These are phyloP conservation scores for Pygoscelis antarcticus DNA, from an alignment of 2,113 vertebrate genomes.

Conservation along the genomic window DNA sequence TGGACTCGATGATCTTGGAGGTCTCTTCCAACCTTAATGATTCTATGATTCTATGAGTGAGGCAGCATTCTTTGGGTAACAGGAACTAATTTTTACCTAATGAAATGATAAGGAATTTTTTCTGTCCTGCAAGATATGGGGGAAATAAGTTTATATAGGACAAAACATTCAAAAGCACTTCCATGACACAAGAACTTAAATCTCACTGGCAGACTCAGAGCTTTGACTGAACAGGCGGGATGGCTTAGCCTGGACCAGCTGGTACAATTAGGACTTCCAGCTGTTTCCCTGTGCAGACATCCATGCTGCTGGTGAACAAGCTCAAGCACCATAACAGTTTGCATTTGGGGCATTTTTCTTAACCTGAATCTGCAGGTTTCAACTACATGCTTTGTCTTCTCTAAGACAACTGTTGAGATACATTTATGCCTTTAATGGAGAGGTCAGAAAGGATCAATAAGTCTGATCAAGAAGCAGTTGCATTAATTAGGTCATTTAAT, in stretches of 20 bases:
- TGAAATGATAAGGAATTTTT: not conserved
- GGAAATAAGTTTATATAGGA: not conserved
- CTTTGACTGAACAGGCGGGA: rapidly evolving
- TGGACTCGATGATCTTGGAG: no score
- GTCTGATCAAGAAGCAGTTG: not conserved
- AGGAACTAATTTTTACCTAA: not conserved
- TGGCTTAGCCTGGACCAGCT: not conserved
- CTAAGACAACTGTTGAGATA: not conserved
- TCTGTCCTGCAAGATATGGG: not conserved
- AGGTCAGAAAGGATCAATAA: not conserved
- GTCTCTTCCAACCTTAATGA: no score
- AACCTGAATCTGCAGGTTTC: not conserved
- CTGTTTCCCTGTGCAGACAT: not conserved
- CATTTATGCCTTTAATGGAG: not conserved
- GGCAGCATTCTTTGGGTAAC: not conserved
- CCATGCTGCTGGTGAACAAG: not conserved
- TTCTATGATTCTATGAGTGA: no score
- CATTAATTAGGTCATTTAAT: not conserved
- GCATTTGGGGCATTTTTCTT: not conserved
- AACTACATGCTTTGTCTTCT: not conserved
- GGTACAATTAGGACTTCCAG: not conserved
- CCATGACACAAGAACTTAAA: not conserved
- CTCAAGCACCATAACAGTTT: not conserved
- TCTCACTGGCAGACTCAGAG: not conserved
- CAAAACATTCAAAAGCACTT: not conserved